Evolutionary conservation across 2,888 invertebrate genomes (phyloP), one percentile per base, ranked within the genome.

Genomic region (Myathropa florea): DNA sequence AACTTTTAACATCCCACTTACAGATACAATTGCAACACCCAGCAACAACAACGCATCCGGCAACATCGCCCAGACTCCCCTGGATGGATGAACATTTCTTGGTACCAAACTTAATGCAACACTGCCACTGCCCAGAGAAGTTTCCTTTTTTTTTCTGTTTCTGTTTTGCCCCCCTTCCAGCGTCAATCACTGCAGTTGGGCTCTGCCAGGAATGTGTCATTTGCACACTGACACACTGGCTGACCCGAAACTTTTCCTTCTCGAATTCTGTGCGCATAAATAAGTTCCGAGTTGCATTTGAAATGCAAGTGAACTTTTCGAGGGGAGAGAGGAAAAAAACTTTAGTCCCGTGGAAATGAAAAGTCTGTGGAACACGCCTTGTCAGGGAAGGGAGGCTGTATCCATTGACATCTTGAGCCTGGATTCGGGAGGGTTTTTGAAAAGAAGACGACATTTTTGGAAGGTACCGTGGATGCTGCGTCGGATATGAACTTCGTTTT

Each of bases 211-310:
- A 85, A 76, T 71, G 67, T 85, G 85, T 77, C 82, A 85, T 77
- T 85, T 68, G 82, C 85, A 85, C 85, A 85, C 85, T 82, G 85
- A 85, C 85, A 85, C 85, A 85, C 64, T 82, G 59, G 63, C 82
- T 67, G 68, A 68, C 71, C 85, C 30, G 14, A 77, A 85, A 85
- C 72, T 82, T 85, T 67, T 60, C 14, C 63, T 60, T 55, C 59
- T 72, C 57, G 72, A 76, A 72, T 63, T 77, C 63, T 59, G 76
- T 68, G 67, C 81, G 85, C 82, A 85, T 77, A 80, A 70, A 78
- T 75, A 68, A 76, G 70, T 60, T 76, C 64, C 67, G 67, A 81
- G 84, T 75, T 84, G 75, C 70, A 84, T 84, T 75, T 80, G 30
- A 75, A 84, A 84, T 80, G 59, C 39, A 73, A 72, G 63, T 36